A percentile compares a stretch with the other conserved stretches of the same genome.
phyloP scores from a whole-genome alignment of 2,888 invertebrate species.

The Drosophila crucigera region DNA sequence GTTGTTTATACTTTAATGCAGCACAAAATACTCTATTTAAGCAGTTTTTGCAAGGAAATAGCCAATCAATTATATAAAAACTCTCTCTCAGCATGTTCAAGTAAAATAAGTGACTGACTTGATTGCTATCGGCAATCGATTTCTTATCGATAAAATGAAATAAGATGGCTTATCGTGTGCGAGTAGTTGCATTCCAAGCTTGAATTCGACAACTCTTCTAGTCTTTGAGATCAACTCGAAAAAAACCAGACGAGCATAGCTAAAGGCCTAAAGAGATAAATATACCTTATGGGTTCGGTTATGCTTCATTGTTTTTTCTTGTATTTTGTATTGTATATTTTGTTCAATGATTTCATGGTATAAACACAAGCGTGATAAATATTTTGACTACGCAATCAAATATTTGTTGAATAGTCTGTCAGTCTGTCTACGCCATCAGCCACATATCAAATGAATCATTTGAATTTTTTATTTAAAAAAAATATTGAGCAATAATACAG shows the following conservation, averaged over 20 bases:
- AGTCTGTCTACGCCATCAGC: background rate
- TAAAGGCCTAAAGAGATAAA: background rate
- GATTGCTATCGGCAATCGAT: background rate
- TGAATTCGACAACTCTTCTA: too few species aligned
- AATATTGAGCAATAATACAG: background rate
- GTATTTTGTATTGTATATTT: background rate
- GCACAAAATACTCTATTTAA: conserved; percentile 43
- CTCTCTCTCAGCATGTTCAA: conserved; percentile 38
- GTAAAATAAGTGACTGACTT: conserved; percentile 42
- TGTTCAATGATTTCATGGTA: background rate
- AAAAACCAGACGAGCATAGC: too few species aligned
- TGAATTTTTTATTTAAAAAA: background rate
- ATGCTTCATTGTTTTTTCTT: background rate
- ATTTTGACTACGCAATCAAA: background rate
- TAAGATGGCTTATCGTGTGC: background rate
- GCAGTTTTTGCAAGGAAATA: conserved; percentile 8
- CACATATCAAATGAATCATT: background rate
- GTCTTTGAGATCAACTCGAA: background rate
- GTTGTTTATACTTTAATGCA: conserved; percentile 34
- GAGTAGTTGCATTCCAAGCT: background rate
- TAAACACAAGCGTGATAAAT: background rate
- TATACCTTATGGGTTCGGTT: background rate
- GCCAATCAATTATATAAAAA: conserved; percentile 22
- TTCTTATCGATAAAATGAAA: background rate
- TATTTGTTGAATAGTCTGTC: background rate